phyloP scores from a whole-genome alignment of 1,140 invertebrate species.

The Brachionus angularis region DNA sequence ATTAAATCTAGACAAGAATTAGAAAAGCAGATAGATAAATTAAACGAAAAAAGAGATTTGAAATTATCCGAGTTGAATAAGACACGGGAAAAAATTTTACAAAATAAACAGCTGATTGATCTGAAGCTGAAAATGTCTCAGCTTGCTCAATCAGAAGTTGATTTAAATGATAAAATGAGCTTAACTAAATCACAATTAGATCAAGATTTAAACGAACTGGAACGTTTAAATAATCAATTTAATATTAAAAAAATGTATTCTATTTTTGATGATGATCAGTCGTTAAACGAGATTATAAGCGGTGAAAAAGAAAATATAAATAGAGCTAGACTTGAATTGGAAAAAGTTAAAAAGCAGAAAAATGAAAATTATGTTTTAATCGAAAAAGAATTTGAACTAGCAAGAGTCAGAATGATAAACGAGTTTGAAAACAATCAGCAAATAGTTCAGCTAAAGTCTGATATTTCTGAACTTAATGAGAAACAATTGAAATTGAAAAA shows the following conservation, averaged over 20 bases:
- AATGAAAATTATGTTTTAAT: not conserved
- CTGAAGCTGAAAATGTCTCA: constrained; percentile 35
- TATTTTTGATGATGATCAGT: not conserved
- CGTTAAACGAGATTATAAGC: too few relatives aligned
- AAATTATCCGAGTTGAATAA: constrained; percentile 2
- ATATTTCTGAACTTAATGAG: not conserved
- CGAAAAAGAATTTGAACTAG: constrained; percentile 7
- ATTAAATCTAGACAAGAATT: not conserved
- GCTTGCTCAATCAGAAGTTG: not conserved
- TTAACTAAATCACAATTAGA: not conserved
- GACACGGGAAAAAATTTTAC: constrained; percentile 3
- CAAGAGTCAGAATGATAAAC: not conserved
- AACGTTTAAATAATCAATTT: constrained; percentile 8
- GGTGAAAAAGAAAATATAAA: constrained; percentile 1
- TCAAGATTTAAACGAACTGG: not conserved
- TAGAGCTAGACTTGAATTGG: not conserved
- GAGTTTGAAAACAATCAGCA: not conserved
- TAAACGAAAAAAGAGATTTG: constrained; percentile 2
- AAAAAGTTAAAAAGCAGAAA: constrained; percentile 22
- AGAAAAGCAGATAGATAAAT: constrained; percentile 1
- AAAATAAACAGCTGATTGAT: not conserved
- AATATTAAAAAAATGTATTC: constrained; percentile 26
- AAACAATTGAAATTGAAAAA: not conserved
- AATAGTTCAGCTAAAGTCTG: not conserved
- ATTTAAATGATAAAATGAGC: not conserved